Percentiles rank a stretch among this genome's conserved stretches.
phyloP scores from a whole-genome alignment of 2,888 invertebrate genomes.

The Drosophila ezoana region DNA sequence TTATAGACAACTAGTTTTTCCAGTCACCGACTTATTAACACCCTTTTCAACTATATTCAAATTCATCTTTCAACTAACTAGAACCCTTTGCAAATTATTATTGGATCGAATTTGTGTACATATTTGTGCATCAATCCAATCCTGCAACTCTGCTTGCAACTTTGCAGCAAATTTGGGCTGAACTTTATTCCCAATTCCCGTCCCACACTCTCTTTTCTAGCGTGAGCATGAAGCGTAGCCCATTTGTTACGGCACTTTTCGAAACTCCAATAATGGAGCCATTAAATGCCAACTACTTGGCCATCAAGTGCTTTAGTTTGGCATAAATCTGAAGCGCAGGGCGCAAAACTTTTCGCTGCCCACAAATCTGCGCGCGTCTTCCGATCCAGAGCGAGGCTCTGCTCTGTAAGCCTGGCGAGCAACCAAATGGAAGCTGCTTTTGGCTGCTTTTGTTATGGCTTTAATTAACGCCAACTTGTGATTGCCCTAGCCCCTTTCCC shows the following conservation, averaged over 20 bases:
- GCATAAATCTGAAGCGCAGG: constrained; percentile 72
- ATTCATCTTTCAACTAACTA: no score
- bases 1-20: no score
- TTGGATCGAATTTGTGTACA: no score
- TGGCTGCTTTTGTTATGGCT: constrained; percentile 65
- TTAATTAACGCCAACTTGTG: constrained; percentile 74
- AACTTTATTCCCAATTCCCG: constrained; percentile 4
- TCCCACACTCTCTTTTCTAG: background rate
- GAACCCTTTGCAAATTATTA: no score
- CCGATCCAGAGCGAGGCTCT: constrained; percentile 4
- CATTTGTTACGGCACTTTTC: constrained; percentile 72
- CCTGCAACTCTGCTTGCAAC: constrained; percentile 17
- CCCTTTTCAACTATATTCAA: no score
- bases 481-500: constrained; percentile 6
- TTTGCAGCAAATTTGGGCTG: constrained; percentile 5
- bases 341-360: constrained; percentile 43
- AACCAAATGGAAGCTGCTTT: constrained; percentile 19
- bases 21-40: no score
- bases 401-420: background rate
- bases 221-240: constrained; percentile 40
- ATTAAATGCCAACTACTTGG: constrained; percentile 79
- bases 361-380: constrained; percentile 55
- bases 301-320: constrained; percentile 80
- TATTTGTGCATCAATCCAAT: constrained; percentile 22
- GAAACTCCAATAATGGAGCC: constrained; percentile 77